These are phyloP conservation scores for Desmophyllum pertusum DNA, from an alignment of 92 coral and sea anemone species.

Conservation along the genomic window DNA sequence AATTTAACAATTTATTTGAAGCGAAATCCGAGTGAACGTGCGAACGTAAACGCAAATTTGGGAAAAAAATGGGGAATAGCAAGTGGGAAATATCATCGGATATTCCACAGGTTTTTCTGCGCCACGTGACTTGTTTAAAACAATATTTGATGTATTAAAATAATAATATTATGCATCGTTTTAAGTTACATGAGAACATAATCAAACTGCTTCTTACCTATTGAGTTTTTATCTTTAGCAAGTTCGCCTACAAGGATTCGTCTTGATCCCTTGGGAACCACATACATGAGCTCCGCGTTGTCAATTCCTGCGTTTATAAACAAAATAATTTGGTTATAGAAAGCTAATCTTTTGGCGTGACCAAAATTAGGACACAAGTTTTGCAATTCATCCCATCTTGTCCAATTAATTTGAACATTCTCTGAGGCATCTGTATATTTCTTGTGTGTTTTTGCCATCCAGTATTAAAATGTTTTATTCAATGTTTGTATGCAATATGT, in stretches of 20 bases:
- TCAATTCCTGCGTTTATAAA: slow-evolving; percentile 16
- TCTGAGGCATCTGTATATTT: too few relatives aligned
- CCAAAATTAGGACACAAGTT: not conserved
- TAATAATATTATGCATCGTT: too few relatives aligned
- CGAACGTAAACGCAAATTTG: too few relatives aligned
- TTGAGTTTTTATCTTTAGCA: not conserved
- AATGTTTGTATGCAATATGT: too few relatives aligned
- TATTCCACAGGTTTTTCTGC: too few relatives aligned
- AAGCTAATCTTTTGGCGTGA: not conserved
- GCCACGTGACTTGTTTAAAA: too few relatives aligned
- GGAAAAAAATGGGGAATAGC: too few relatives aligned
- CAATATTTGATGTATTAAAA: too few relatives aligned
- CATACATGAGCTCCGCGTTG: not conserved
- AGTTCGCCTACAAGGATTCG: slow-evolving; percentile 2
- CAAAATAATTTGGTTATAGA: not conserved
- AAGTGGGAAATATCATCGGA: too few relatives aligned
- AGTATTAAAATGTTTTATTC: not conserved
- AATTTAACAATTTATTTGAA: too few relatives aligned
- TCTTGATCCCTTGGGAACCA: slow-evolving; percentile 25
- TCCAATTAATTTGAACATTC: not conserved
- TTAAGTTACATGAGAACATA: not conserved
- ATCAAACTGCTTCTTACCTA: slow-evolving; percentile 15
- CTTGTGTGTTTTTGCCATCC: too few relatives aligned
- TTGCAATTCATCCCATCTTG: not conserved
- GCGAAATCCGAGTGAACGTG: too few relatives aligned